A percentile compares a stretch with the other conserved stretches of the same genome.
Conservation (phyloP, 2,113 vertebrate genomes). For the Brachionichthys hirsutus region DNA sequence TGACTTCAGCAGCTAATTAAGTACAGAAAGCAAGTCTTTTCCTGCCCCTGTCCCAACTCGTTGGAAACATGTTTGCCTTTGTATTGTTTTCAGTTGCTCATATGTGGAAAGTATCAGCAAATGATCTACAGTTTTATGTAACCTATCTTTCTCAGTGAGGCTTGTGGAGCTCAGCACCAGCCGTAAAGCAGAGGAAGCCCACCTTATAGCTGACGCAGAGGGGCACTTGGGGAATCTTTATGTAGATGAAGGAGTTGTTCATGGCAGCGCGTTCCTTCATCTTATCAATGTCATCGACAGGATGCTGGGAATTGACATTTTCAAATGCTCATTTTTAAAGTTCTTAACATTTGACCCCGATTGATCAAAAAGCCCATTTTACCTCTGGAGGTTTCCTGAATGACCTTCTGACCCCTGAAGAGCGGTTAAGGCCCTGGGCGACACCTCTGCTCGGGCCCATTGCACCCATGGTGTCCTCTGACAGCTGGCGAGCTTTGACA, state of each 20-base stretch:
- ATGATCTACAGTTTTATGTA: too few species aligned
- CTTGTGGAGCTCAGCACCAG: neutral
- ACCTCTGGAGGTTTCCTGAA: slow-evolving; percentile 97
- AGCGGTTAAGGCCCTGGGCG: slow-evolving; percentile 90
- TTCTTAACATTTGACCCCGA: neutral
- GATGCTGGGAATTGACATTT: slow-evolving; percentile 77
- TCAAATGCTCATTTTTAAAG: neutral
- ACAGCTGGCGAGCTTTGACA: slow-evolving; percentile 88
- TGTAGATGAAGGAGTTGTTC: slow-evolving; percentile 99
- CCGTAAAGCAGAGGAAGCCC: slow-evolving; percentile 30
- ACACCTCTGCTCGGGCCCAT: slow-evolving; percentile 91
- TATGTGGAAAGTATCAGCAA: too few species aligned
- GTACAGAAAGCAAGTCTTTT: too few species aligned
- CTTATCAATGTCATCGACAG: slow-evolving; percentile 97
- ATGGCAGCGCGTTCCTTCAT: slow-evolving; percentile 98
- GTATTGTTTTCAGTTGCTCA: too few species aligned
- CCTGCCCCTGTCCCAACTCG: too few species aligned
- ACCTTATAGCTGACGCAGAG: slow-evolving; percentile 99
- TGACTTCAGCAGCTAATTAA: too few species aligned
- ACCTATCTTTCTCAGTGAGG: too few species aligned
- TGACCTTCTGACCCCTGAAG: slow-evolving; percentile 91
- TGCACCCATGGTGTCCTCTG: slow-evolving; percentile 85
- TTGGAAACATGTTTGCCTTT: too few species aligned
- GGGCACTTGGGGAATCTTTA: slow-evolving; percentile 98
- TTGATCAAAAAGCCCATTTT: slow-evolving; percentile 24